phyloP scores from a whole-genome alignment of 2,888 invertebrate species.

The Venusia cambrica region DNA sequence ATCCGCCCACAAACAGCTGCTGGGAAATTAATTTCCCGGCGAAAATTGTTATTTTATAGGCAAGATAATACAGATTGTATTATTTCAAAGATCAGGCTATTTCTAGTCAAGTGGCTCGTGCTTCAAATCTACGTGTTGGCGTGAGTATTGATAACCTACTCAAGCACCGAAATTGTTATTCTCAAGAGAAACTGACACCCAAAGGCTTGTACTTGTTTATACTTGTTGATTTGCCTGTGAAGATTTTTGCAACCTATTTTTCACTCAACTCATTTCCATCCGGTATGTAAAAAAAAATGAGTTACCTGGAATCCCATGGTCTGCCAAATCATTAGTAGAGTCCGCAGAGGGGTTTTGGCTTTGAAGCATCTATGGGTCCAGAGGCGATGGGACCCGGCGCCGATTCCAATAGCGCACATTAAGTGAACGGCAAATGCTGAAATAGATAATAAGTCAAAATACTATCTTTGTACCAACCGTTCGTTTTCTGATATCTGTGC shows the following conservation, averaged over 20 bases:
- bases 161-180: no score
- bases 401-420: slow-evolving; percentile 90
- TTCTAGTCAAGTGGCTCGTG: no score
- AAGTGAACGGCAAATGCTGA: slow-evolving; percentile 85
- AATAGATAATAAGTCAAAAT: slow-evolving; percentile 37
- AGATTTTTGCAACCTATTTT: no score
- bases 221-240: no score
- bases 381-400: slow-evolving; percentile 96
- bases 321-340: slow-evolving; percentile 91
- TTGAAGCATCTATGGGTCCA: slow-evolving; percentile 97
- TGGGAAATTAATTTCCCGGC: slow-evolving; percentile 23
- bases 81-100: slow-evolving; percentile 1
- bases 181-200: no score
- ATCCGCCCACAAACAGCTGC: slow-evolving; percentile 20
- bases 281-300: slow-evolving; percentile 3
- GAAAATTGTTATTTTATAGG: slow-evolving; percentile 19
- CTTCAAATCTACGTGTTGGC: no score
- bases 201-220: no score
- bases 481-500: no score
- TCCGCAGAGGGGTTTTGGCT: slow-evolving; percentile 90
- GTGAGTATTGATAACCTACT: no score
- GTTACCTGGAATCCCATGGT: slow-evolving; percentile 92
- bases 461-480: no score
- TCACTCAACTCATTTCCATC: neutral
- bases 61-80: slow-evolving; percentile 5